Evolutionary conservation across 2,797 vertebrate species (phyloP), one percentile per base, ranked within the genome.

Genomic region (Protosalanx chinensis): DNA sequence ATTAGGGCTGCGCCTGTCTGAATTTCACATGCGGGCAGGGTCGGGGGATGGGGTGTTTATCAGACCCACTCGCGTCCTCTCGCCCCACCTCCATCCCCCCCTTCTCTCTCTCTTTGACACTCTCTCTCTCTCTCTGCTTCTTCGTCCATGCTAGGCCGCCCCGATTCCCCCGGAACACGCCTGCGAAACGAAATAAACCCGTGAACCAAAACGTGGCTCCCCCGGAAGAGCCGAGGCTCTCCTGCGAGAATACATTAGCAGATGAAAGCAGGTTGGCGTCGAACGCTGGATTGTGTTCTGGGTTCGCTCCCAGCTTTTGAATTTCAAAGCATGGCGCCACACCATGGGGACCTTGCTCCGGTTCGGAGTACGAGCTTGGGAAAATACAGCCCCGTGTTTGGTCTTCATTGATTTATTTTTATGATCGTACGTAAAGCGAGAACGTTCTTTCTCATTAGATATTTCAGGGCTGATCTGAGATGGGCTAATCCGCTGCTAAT

Each of bases 121-220:
- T 61, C 59, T 27, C 27, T 61, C 63, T 7, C 20, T 41, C 61
- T 16, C 35, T 35, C 75, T 64, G 41, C 69, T 23, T 29, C 64
- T 73, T 65, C 51, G 23, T 64, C 74, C 68, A 23, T 71, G 63
- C 79, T 70, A 60, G 60, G 63, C 33, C 23, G 23, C 6, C n/a
- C 71, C 72, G 68, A 82, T 76, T 79, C 72, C 79, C 58, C 80
- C 77, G 67, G 76, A 85, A 84, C 75, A 78, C 8, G 41, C 70
- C 72, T 35, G 53, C 73, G 73, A 81, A 82, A 81, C 69, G 15
- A 86, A 82, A 75, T 72, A 35, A 85, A 87, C 81, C 84, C 68
- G 72, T 84, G 79, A 86, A 79, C 75, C 71, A 70, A 79, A 74
- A 82, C 79, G 75, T 78, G 68, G 56, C 12, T 58, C 74, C 71